Conservation (phyloP, 2,888 invertebrate genomes). For the Biston stratarius region DNA sequence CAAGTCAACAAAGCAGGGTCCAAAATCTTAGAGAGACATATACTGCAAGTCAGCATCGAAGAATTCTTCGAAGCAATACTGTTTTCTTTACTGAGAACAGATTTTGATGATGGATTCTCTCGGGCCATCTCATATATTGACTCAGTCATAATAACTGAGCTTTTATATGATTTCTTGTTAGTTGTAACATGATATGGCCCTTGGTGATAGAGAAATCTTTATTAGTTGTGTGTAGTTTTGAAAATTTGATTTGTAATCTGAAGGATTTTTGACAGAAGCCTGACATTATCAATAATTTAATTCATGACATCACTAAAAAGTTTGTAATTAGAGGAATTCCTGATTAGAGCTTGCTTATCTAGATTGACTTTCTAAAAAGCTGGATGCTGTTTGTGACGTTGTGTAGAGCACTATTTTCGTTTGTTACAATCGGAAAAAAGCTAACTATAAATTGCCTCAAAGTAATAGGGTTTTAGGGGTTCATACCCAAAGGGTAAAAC, state of each 20-base stretch:
- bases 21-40: slow-evolving; percentile 65
- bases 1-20: slow-evolving; percentile 64
- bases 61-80: slow-evolving; percentile 49
- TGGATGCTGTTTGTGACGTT: too few species aligned
- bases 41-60: slow-evolving; percentile 60
- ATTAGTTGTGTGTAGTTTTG: slow-evolving; percentile 22
- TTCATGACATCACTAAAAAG: background rate
- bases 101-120: slow-evolving; percentile 19
- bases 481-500: too few species aligned
- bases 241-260: slow-evolving; percentile 13
- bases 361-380: too few species aligned
- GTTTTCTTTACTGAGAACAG: slow-evolving; percentile 41
- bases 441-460: too few species aligned
- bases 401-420: too few species aligned
- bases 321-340: background rate
- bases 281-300: background rate
- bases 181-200: slow-evolving; percentile 11
- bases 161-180: slow-evolving; percentile 22
- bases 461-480: too few species aligned
- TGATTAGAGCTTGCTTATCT: background rate
- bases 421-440: too few species aligned
- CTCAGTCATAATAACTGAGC: slow-evolving; percentile 38
- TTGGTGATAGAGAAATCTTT: background rate
- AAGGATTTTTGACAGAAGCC: background rate
- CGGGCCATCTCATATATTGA: slow-evolving; percentile 39